phyloP scores from a whole-genome alignment of 2,113 vertebrate species.

The Xyliphius kryptos region DNA sequence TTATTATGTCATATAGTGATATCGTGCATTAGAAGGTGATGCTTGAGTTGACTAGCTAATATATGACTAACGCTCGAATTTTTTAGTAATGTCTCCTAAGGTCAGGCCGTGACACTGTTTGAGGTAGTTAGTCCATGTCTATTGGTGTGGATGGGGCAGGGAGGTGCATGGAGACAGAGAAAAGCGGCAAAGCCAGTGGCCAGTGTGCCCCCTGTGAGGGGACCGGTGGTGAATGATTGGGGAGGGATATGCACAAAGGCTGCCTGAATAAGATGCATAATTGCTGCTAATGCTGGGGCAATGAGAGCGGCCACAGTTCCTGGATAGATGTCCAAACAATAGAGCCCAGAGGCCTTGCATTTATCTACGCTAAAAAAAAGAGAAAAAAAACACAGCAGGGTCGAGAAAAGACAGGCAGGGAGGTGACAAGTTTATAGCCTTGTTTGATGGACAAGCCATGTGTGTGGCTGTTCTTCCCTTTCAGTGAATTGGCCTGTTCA shows the following conservation, averaged over 20 bases:
- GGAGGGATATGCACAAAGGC: constrained; percentile 80
- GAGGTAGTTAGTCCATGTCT: no score
- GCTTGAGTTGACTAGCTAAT: no score
- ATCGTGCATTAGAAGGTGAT: no score
- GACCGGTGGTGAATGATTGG: constrained; percentile 57
- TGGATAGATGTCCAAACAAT: constrained; percentile 81
- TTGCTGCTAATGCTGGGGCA: constrained; percentile 84
- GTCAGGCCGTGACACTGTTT: no score
- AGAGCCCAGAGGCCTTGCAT: constrained; percentile 74
- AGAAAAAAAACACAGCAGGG: constrained; percentile 45
- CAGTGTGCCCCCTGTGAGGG: constrained; percentile 44
- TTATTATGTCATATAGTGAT: no score
- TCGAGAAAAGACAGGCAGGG: constrained; percentile 45
- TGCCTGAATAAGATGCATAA: constrained; percentile 81
- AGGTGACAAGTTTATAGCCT: constrained; percentile 50
- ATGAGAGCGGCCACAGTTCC: constrained; percentile 82
- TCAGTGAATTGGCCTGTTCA: constrained; percentile 15
- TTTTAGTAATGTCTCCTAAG: no score
- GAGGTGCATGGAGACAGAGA: no score
- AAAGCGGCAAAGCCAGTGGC: constrained; percentile 60
- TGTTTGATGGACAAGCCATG: constrained; percentile 50
- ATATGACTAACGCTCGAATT: no score
- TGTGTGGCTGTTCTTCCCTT: constrained; percentile 38
- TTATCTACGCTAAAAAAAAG: constrained; percentile 59
- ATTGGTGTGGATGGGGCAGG: constrained; percentile 21